Conservation (phyloP, 2,113 vertebrate genomes). For the Brachirus orientalis region DNA sequence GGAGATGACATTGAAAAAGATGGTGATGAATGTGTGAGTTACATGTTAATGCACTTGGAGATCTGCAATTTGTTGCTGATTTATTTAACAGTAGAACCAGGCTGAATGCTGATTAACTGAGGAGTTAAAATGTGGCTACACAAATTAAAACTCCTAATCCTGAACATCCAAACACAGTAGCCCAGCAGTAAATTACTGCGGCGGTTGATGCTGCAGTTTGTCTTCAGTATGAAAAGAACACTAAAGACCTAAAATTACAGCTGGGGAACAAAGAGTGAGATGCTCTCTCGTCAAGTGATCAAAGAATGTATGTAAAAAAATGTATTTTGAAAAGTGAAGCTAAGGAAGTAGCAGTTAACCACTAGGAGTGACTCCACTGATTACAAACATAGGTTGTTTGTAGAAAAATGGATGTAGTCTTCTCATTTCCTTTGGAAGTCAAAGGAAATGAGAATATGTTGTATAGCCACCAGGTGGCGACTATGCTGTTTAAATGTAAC, state of each 20-base stretch:
- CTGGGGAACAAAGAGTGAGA: background rate
- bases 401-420: too few relatives aligned
- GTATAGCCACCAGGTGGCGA: too few relatives aligned
- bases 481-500: too few relatives aligned
- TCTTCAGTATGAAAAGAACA: constrained; percentile 13
- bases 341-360: too few relatives aligned
- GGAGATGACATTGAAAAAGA: constrained; percentile 6
- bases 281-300: background rate
- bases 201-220: background rate
- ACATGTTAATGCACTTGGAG: constrained; percentile 7
- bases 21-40: constrained; percentile 4
- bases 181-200: constrained; percentile 6
- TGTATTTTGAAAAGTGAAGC: too few relatives aligned
- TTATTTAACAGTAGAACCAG: background rate
- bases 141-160: constrained; percentile 2
- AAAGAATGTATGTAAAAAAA: too few relatives aligned
- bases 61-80: background rate
- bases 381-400: too few relatives aligned
- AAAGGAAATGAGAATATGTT: too few relatives aligned
- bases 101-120: constrained; percentile 9
- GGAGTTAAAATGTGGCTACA: background rate
- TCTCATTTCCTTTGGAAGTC: too few relatives aligned
- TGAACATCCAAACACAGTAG: constrained; percentile 7
- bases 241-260: background rate
- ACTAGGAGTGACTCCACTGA: too few relatives aligned